Conservation (phyloP, 2,888 invertebrate genomes). For the Tenthredo amoena region DNA sequence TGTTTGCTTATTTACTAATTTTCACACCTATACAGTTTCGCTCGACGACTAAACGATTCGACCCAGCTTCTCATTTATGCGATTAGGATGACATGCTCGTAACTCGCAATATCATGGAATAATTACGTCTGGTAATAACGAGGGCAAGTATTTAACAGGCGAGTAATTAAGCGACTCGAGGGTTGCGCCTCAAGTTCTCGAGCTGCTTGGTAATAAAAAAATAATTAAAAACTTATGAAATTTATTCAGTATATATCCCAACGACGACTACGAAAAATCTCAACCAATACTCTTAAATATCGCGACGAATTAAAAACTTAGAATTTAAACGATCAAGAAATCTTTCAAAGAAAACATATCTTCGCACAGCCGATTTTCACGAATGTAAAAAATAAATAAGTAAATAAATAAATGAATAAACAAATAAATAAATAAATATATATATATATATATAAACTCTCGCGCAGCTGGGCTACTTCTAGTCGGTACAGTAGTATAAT, state of each 20-base stretch:
- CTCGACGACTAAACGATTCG: conserved; percentile 26
- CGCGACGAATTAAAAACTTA: not conserved
- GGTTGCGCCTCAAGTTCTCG: conserved; percentile 41
- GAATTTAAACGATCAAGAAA: not conserved
- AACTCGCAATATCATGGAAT: conserved; percentile 48
- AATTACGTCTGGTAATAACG: conserved; percentile 49
- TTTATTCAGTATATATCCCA: conserved; percentile 9
- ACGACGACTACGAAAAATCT: not conserved
- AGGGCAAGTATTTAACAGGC: conserved; percentile 49
- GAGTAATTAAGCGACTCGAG: conserved; percentile 49
- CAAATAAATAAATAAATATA: not conserved
- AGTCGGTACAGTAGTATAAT: not conserved
- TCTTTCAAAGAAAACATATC: not conserved
- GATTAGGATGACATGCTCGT: conserved; percentile 45
- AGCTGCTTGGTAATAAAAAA: conserved; percentile 30
- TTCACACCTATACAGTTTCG: not conserved
- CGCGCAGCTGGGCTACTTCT: not conserved
- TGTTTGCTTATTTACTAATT: not conserved
- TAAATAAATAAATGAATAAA: not conserved
- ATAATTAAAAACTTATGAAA: conserved; percentile 32
- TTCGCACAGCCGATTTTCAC: not conserved
- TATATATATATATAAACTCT: not conserved
- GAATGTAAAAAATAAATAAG: not conserved
- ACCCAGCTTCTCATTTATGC: conserved; percentile 27
- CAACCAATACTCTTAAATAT: not conserved